phyloP scores from a whole-genome alignment of 2,888 invertebrate species.

The Leucozona laternaria region DNA sequence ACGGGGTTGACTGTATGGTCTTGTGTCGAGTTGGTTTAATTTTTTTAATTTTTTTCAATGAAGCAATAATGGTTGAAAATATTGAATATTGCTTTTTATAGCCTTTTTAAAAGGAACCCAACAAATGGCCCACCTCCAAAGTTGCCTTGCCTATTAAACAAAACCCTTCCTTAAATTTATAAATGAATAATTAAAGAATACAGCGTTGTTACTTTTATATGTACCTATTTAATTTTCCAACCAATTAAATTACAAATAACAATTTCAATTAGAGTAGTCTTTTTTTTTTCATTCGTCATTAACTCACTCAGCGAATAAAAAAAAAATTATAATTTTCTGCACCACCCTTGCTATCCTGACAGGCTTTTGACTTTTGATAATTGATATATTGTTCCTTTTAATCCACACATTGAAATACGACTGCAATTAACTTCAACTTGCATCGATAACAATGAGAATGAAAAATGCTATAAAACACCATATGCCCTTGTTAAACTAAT shows the following conservation, averaged over 20 bases:
- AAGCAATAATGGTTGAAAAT: no score
- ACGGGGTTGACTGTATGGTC: no score
- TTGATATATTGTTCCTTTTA: conserved; percentile 32
- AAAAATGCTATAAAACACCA: conserved; percentile 21
- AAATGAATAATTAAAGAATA: no score
- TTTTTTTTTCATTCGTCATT: neutral
- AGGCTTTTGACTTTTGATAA: conserved; percentile 15
- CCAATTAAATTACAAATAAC: neutral
- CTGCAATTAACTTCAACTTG: conserved; percentile 48
- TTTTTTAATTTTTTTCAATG: no score
- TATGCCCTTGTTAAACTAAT: conserved; percentile 48
- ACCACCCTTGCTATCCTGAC: neutral
- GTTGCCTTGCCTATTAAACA: no score
- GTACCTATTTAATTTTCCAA: neutral
- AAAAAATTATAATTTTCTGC: neutral
- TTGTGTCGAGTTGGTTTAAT: no score
- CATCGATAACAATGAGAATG: conserved; percentile 15
- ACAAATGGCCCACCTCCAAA: no score
- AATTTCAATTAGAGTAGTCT: neutral
- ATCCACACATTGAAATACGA: conserved; percentile 36
- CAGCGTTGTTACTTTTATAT: no score
- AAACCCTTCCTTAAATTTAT: no score
- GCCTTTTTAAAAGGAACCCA: no score
- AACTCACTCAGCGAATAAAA: neutral
- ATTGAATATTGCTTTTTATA: no score